phyloP scores from a whole-genome alignment of 2,113 vertebrate genomes.

The Chaenocephalus aceratus region DNA sequence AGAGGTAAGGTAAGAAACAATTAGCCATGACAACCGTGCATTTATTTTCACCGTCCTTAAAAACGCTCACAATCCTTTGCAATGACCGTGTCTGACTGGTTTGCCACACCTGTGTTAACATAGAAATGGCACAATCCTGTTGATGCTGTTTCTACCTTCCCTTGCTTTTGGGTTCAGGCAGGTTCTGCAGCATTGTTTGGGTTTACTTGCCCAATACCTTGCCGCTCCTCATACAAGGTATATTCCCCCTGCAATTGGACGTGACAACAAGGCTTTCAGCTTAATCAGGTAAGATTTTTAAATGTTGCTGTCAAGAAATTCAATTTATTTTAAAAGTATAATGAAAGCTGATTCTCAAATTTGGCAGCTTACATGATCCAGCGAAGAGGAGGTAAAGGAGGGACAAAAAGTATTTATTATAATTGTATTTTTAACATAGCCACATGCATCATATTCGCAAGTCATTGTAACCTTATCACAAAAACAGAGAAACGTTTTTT shows the following conservation, averaged over 20 bases:
- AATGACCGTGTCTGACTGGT: not conserved
- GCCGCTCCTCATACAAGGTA: not conserved
- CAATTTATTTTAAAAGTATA: not conserved
- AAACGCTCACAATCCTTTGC: not conserved
- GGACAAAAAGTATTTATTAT: not conserved
- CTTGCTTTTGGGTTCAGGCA: not conserved
- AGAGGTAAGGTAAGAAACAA: not conserved
- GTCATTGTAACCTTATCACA: not conserved
- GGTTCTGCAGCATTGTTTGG: slow-evolving; percentile 46
- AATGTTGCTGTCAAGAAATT: not conserved
- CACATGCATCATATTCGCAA: not conserved
- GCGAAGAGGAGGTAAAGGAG: not conserved
- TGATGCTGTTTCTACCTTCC: not conserved
- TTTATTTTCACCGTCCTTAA: not conserved
- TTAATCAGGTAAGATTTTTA: slow-evolving; percentile 17
- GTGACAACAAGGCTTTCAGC: not conserved
- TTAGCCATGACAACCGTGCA: not conserved
- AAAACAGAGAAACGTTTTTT: not conserved
- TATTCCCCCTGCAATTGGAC: not conserved
- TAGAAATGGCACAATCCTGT: not conserved
- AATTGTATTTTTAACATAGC: not conserved
- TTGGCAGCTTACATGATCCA: not conserved
- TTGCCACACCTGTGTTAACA: not conserved
- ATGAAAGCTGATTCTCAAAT: not conserved
- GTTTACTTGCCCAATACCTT: not conserved